Conservation (phyloP, 2,113 vertebrate species). For the Nicator chloris region DNA sequence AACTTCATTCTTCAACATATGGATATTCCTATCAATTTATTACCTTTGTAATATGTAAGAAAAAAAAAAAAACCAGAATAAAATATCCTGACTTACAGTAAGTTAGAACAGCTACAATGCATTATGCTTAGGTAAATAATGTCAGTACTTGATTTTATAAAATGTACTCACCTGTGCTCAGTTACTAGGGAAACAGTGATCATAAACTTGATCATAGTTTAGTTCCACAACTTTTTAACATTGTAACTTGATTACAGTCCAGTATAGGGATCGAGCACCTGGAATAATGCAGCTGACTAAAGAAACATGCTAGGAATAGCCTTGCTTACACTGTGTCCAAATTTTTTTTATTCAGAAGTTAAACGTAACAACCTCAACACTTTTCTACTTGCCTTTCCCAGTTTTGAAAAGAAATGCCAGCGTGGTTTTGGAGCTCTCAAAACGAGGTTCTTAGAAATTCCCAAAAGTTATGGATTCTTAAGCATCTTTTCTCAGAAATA, state of each 20-base stretch:
- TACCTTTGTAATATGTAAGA: background rate
- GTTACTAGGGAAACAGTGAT: background rate
- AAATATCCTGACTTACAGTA: background rate
- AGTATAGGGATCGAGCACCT: constrained; percentile 15
- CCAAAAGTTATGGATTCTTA: background rate
- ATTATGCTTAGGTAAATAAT: constrained; percentile 19
- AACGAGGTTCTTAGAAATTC: background rate
- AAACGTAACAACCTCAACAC: background rate
- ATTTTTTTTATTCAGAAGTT: background rate
- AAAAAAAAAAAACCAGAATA: background rate
- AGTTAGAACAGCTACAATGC: background rate
- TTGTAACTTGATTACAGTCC: constrained; percentile 6
- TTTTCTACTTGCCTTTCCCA: background rate
- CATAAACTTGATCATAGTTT: constrained; percentile 39
- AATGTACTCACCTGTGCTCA: constrained; percentile 35
- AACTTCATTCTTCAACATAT: background rate
- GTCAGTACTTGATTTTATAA: background rate
- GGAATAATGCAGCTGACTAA: constrained; percentile 54
- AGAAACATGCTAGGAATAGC: constrained; percentile 5
- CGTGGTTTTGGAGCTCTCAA: background rate
- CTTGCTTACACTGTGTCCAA: background rate
- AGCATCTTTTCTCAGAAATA: background rate
- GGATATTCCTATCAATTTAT: background rate
- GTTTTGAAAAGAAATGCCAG: background rate
- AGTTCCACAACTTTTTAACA: constrained; percentile 44